Base-by-base conservation (phyloP, 2,888 invertebrate genomes). In the Callyntrura sp. region DNA sequence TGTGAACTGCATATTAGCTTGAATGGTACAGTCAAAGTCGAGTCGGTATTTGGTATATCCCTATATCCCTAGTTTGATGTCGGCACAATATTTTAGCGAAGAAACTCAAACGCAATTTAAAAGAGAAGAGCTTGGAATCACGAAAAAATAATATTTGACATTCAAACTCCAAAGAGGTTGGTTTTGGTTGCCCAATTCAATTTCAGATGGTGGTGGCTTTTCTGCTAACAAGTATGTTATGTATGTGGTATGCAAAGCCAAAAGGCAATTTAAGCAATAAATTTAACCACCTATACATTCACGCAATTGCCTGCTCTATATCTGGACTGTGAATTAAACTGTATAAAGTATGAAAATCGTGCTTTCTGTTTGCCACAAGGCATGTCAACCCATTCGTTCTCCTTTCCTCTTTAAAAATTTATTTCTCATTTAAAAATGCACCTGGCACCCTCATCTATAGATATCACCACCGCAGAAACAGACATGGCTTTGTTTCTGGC, bases 311-410 rank as follows among this genome's bases (percentile, higher is more conserved):
- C 35, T 57, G 17, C 14, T 17, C 57, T 45, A 45, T 17, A 45
- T 70, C 45, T 70, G 45, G 43, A 70, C 28, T 45, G 12, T 70
- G 17, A 45, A 45, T 25, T 70, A 14, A 11, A 35, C 14, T 70
- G 6, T 45, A 20, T 45, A 45, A 43, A 70, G 45, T 70, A 70
- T 70, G 45, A 45, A 70, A 70, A 45, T n/a, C 45, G 45, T 43
- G 45, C 17, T 45, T 45, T 70, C 45, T 70, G 70, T 70, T 70
- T 70, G 45, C 70, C 43, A 43, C 20, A 68, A 68, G 43, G 45
- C 70, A 70, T 70, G 70, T 17, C 35, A 45, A 9, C n/a, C 17
- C 73, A 73, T 73, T 73, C 35, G 65, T 45, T 48, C 73, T 70
- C 17, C 48, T 48, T 73, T 23, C 9, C 73, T 48, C 73, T 11